Percentiles rank a stretch among this genome's conserved stretches.
These are phyloP conservation scores for Sciurus carolinensis DNA, from an alignment of 2,797 vertebrate species.

Conservation along the genomic window DNA sequence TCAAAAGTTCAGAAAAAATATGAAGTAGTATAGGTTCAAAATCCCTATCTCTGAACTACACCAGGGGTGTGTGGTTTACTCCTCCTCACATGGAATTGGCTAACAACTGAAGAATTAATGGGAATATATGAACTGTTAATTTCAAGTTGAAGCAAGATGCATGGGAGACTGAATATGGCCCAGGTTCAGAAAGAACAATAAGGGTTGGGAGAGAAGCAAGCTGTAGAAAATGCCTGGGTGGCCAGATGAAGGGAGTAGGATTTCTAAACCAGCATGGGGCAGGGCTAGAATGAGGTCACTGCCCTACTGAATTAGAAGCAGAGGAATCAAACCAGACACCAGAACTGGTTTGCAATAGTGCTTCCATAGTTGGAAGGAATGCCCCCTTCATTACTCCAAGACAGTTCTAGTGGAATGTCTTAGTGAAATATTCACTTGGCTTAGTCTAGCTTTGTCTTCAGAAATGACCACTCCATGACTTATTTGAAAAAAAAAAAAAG, in stretches of 20 bases:
- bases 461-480: background rate
- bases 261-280: background rate
- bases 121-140: background rate
- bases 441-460: slow-evolving; percentile 26
- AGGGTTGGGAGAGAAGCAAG: background rate
- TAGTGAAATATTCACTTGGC: background rate
- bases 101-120: background rate
- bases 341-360: slow-evolving; percentile 53
- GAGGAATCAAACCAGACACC: background rate
- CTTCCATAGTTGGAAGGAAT: slow-evolving; percentile 5
- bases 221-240: background rate
- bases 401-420: background rate
- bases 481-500: slow-evolving; percentile 24
- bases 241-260: background rate
- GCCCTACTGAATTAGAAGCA: slow-evolving; percentile 54
- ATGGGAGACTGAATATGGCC: background rate
- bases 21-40: slow-evolving; percentile 1
- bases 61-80: background rate
- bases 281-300: slow-evolving; percentile 38
- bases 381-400: background rate
- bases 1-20: background rate
- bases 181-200: background rate
- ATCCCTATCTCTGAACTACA: background rate
- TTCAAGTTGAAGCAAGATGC: background rate
- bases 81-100: background rate